Evolutionary conservation across 2,888 invertebrate species (phyloP), one percentile per base, ranked within the genome.

Genomic region (Encarsia formosa): DNA sequence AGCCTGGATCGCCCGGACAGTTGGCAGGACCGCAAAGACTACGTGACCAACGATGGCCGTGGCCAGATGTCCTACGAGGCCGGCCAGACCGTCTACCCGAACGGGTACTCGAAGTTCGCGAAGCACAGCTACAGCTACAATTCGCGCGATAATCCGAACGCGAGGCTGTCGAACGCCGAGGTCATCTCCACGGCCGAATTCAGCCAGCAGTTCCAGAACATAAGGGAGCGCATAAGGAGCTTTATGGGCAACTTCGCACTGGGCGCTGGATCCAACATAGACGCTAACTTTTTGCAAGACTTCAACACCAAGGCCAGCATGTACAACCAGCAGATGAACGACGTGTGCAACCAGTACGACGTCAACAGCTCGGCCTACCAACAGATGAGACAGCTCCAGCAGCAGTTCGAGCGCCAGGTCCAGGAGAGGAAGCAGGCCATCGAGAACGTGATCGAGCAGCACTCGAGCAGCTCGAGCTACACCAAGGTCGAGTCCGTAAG

Each of bases 21-120:
- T 19, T 70, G 70, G 70, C 58, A 61, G 1, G 68, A 69, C 29
- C 63, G 61, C 22, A 68, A 70, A 45, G 60, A 65, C 9, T 69
- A 64, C 42, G 55, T 56, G n/a, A 61, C 65, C 3, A 60, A 67
- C 24, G 60, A 61, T 41, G 68, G 68, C n/a, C 59, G 55, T 13
- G 69, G 68, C 5, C 56, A 62, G 39, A 63, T 68, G 42, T 60
- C 61, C 22, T 67, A 69, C 56, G 63, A 65, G 35, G 59, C 58
- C 4, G 68, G 68, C 1, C 69, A 69, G 48, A 41, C 56, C 0
- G 62, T 61, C 4, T 51, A 20, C n/a, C 58, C 41, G 34, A 52
- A 54, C 29, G 54, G 57, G 23, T 54, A 15, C 43, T 40, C 46
- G 18, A 57, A 57, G 16, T 57, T 15, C 18, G 52, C 52, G 18